Conservation (phyloP, 2,888 invertebrate genomes). For the Eristalis pertinax region DNA sequence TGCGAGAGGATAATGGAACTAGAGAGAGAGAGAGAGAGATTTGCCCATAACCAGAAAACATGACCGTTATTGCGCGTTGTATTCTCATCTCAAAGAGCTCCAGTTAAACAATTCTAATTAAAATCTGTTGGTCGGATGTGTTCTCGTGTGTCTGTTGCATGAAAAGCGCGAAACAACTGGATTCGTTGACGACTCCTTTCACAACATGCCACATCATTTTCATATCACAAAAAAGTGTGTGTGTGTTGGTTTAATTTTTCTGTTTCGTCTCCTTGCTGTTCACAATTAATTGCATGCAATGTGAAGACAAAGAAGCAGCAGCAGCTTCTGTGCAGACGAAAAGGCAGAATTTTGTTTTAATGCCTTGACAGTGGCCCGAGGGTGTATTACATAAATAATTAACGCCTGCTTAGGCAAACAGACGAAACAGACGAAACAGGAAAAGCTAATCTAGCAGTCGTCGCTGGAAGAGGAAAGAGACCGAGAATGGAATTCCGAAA, state of each 20-base stretch:
- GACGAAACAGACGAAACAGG: background rate
- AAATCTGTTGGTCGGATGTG: background rate
- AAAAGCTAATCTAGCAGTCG: background rate
- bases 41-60: background rate
- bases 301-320: conserved; percentile 1
- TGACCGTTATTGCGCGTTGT: background rate
- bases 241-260: background rate
- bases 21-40: background rate
- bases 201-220: conserved; percentile 4
- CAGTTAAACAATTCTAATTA: conserved; percentile 1
- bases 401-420: conserved; percentile 21
- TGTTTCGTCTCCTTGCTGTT: conserved; percentile 10
- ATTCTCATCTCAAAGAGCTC: background rate
- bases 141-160: background rate
- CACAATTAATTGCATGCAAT: conserved; percentile 30
- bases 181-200: background rate
- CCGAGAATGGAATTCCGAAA: background rate
- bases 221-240: background rate
- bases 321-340: background rate
- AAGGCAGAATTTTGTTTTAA: conserved; percentile 21
- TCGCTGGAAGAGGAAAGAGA: background rate
- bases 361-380: conserved; percentile 26
- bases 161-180: background rate
- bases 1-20: background rate
- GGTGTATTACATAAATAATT: conserved; percentile 36